Percentiles rank a stretch among this genome's conserved stretches.
Evolutionary conservation across 92 coral and sea anemone genomes (phyloP).

Genomic region (Epizoanthus ramosus): DNA sequence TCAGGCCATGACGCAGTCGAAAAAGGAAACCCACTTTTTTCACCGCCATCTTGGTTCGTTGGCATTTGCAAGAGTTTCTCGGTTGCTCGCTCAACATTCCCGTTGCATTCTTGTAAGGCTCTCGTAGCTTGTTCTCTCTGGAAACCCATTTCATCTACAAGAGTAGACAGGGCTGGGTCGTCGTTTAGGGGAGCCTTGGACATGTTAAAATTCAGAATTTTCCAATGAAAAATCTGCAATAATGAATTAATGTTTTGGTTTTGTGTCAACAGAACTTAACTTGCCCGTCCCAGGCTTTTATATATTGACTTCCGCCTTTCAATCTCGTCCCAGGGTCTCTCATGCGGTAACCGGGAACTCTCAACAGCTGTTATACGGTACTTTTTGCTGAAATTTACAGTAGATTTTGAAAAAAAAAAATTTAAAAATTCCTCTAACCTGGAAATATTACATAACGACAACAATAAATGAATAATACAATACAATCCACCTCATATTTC

Average conservation of each 20-base stretch:
- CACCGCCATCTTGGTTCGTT: conserved; percentile 13
- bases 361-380: too few species aligned
- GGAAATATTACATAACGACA: too few species aligned
- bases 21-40: conserved; percentile 34
- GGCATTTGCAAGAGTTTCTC: conserved; percentile 47
- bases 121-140: conserved; percentile 66
- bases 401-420: too few species aligned
- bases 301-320: too few species aligned
- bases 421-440: too few species aligned
- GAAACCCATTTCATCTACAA: conserved; percentile 61
- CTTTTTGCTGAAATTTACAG: too few species aligned
- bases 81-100: conserved; percentile 56
- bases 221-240: not conserved
- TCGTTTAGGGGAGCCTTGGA: conserved; percentile 47
- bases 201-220: conserved; percentile 41
- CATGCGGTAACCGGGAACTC: too few species aligned
- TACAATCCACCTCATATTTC: too few species aligned
- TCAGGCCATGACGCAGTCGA: conserved; percentile 50
- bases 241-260: not conserved
- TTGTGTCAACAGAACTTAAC: not conserved
- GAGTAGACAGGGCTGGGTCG: conserved; percentile 45
- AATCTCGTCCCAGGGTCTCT: too few species aligned
- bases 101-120: conserved; percentile 68
- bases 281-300: conserved; percentile 25
- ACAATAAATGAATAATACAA: too few species aligned